Evolutionary conservation across 1,140 invertebrate genomes (phyloP).

Genomic region (Lysiphlebus fabarum): DNA sequence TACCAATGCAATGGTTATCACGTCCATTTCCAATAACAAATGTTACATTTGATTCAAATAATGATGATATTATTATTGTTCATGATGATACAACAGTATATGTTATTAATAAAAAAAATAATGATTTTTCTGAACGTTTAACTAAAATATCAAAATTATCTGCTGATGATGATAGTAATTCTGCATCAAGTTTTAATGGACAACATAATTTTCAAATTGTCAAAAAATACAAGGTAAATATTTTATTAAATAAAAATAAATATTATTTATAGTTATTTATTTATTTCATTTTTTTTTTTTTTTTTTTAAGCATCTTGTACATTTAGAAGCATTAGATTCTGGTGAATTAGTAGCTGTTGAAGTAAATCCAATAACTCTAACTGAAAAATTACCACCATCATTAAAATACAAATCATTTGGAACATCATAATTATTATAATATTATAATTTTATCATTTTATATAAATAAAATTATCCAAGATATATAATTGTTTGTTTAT

Average conservation of each 20-base stretch:
- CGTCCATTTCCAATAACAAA: conserved; percentile 57
- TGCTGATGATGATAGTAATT: conserved; percentile 46
- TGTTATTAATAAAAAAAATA: conserved; percentile 62
- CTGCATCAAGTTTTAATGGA: conserved; percentile 36
- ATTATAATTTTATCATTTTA: background rate
- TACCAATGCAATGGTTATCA: conserved; percentile 52
- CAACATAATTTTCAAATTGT: conserved; percentile 47
- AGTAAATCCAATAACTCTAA: conserved; percentile 62
- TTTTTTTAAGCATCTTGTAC: conserved; percentile 63
- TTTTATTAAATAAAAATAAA: conserved; percentile 12
- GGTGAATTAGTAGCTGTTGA: conserved; percentile 67
- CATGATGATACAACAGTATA: conserved; percentile 63
- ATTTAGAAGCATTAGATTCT: conserved; percentile 58
- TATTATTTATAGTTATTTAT: conserved; percentile 1
- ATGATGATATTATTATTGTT: conserved; percentile 62
- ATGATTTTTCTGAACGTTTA: conserved; percentile 41
- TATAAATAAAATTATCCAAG: conserved; percentile 30
- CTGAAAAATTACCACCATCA: conserved; percentile 61
- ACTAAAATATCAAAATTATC: conserved; percentile 49
- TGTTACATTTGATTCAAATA: conserved; percentile 58
- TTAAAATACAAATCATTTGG: conserved; percentile 64
- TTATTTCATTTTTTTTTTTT: conserved; percentile 28
- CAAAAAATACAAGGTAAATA: conserved; percentile 54
- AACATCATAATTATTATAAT: conserved; percentile 6
- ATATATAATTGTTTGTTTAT: conserved; percentile 39